Percentiles rank a stretch among this genome's conserved stretches.
Evolutionary conservation across 2,797 vertebrate genomes (phyloP).

Genomic region (Heliangelus exortis): DNA sequence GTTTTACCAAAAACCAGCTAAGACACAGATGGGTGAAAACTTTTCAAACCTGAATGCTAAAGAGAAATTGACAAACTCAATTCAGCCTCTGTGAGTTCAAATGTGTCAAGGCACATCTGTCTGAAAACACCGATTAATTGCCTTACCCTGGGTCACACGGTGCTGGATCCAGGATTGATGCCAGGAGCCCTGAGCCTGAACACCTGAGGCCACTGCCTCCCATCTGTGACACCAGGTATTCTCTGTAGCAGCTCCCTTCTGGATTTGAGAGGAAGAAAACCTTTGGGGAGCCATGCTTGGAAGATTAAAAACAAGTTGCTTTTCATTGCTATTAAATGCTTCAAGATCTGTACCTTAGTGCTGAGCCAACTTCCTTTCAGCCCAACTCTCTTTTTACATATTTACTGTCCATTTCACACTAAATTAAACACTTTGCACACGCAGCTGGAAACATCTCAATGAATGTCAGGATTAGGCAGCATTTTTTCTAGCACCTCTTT

Average conservation of each 20-base stretch:
- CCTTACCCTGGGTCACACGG: neutral
- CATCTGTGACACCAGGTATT: neutral
- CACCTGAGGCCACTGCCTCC: neutral
- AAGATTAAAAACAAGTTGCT: neutral
- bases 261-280: neutral
- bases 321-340: neutral
- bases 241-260: neutral
- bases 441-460: neutral
- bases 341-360: neutral
- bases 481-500: neutral
- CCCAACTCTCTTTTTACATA: neutral
- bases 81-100: neutral
- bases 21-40: neutral
- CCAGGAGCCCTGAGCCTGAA: neutral
- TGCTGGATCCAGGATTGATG: neutral
- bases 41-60: neutral
- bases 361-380: neutral
- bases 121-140: neutral
- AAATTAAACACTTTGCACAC: neutral
- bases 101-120: neutral
- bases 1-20: neutral
- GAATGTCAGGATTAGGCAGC: neutral
- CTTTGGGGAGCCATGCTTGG: neutral
- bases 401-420: neutral
- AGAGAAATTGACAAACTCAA: neutral